phyloP scores from a whole-genome alignment of 2,113 vertebrate species.

The Falcunculus frontatus region DNA sequence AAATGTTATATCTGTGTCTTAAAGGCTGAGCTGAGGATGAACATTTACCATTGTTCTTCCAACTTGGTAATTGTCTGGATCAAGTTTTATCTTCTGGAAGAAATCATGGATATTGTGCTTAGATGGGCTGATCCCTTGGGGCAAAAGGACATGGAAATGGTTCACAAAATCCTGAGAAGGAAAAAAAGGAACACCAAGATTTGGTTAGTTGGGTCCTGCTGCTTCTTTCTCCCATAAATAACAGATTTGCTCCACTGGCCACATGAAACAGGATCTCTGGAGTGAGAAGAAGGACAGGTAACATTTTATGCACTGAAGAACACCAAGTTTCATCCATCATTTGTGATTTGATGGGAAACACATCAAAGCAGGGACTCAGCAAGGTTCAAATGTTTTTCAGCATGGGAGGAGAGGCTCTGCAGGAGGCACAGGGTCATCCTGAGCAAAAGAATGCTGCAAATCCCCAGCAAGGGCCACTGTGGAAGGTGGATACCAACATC shows the following conservation, averaged over 20 bases:
- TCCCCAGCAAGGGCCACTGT: fast-evolving
- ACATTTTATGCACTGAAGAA: neutral
- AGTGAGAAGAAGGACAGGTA: neutral
- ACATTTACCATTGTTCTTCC: constrained; percentile 90
- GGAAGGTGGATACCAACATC: neutral
- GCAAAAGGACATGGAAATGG: constrained; percentile 90
- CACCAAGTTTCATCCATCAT: neutral
- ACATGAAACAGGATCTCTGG: neutral
- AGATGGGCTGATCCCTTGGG: constrained; percentile 75
- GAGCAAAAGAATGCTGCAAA: neutral
- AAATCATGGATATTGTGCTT: constrained; percentile 83
- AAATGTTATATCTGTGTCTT: neutral
- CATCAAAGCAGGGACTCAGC: neutral
- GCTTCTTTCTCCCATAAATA: neutral
- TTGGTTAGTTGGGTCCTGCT: neutral
- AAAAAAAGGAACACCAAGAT: neutral
- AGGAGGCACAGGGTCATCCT: neutral
- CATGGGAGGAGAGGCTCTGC: neutral
- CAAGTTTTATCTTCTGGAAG: constrained; percentile 80
- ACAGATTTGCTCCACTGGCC: neutral
- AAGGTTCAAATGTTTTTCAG: neutral
- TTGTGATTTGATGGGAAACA: neutral
- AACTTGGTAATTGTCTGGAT: constrained; percentile 89
- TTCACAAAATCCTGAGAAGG: constrained; percentile 86
- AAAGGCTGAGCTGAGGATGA: neutral